Conservation (phyloP, 2,888 invertebrate species). For the Lithophane socia region DNA sequence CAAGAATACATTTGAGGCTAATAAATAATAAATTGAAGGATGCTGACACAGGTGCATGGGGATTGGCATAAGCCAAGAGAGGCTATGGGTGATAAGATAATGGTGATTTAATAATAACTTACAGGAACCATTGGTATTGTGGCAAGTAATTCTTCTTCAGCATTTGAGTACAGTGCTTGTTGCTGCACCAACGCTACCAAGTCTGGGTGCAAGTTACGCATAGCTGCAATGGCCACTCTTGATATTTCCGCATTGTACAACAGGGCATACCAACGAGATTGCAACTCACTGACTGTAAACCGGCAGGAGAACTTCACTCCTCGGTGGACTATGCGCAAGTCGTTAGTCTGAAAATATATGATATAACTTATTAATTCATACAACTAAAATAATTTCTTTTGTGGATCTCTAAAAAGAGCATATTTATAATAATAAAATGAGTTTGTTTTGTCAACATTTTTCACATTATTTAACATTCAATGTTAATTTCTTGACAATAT, state of each 20-base stretch:
- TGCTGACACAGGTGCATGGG: neutral
- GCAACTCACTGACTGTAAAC: constrained; percentile 97
- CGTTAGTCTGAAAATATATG: constrained; percentile 91
- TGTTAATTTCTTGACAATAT: neutral
- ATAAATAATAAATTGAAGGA: neutral
- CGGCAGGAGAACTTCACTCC: constrained; percentile 99
- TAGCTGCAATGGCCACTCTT: constrained; percentile 97
- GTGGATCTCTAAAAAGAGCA: neutral
- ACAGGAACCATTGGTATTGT: constrained; percentile 92
- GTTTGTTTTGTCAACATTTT: neutral
- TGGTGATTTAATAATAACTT: constrained; percentile 56
- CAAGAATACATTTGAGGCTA: neutral
- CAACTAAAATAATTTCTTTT: neutral
- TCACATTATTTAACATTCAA: neutral
- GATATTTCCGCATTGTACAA: constrained; percentile 98
- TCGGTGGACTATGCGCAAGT: constrained; percentile 95
- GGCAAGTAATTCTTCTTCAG: constrained; percentile 96
- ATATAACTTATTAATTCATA: neutral
- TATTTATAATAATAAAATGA: neutral
- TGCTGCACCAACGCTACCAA: constrained; percentile 96
- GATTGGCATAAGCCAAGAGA: neutral
- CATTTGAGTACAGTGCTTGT: constrained; percentile 96
- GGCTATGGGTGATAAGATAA: no score
- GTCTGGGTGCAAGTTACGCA: constrained; percentile 98
- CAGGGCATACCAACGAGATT: constrained; percentile 98